Evolutionary conservation across 2,888 invertebrate genomes (phyloP).

Genomic region (Ichneumoninae sp.): DNA sequence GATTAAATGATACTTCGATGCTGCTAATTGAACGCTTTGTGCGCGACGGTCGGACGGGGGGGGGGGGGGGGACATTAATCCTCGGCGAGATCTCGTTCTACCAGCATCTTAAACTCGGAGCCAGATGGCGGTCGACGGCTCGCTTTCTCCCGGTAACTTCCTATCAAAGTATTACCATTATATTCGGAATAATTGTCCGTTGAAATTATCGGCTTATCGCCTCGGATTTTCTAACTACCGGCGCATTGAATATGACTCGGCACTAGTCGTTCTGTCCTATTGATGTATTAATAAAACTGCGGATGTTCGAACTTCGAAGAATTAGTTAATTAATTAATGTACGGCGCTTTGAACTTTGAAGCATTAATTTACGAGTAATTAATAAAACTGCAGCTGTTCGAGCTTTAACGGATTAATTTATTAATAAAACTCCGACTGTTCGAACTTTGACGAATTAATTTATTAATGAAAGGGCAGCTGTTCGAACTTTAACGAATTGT

Average conservation of each 20-base stretch:
- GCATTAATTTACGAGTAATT: too few species aligned
- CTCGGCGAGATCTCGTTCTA: slow-evolving; percentile 44
- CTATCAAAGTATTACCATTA: slow-evolving; percentile 27
- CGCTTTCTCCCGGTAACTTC: slow-evolving; percentile 54
- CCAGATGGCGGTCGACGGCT: slow-evolving; percentile 48
- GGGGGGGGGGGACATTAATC: slow-evolving; percentile 35
- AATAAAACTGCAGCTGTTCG: neutral
- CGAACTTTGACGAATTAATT: too few species aligned
- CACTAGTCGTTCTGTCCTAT: neutral
- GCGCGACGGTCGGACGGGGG: neutral
- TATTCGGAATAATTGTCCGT: slow-evolving; percentile 36
- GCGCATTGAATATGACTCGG: neutral
- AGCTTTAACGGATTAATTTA: too few species aligned
- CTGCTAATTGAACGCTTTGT: slow-evolving; percentile 44
- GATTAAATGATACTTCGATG: slow-evolving; percentile 51
- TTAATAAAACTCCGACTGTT: neutral
- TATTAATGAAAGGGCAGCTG: too few species aligned
- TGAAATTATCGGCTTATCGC: slow-evolving; percentile 28
- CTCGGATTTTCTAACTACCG: neutral
- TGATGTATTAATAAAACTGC: neutral
- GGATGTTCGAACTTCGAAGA: neutral
- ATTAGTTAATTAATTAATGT: neutral
- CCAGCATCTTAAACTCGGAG: slow-evolving; percentile 46
- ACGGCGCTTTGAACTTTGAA: too few species aligned
- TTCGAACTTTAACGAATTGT: too few species aligned